Base-by-base conservation (phyloP, 2,797 vertebrate genomes). In the Lithobates sylvaticus region DNA sequence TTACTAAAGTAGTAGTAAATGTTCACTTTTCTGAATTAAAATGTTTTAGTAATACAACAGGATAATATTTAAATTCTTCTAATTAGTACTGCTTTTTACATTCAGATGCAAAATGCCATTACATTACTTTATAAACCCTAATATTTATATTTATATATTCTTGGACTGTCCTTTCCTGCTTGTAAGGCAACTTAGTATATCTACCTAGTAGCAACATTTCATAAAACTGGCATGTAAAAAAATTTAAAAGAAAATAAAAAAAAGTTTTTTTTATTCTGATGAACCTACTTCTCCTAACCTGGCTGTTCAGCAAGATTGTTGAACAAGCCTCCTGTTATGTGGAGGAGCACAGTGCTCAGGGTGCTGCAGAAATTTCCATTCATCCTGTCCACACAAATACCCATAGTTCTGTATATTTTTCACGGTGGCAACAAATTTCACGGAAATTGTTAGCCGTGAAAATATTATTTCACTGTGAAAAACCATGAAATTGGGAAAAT, bases 351-450 rank as follows among this genome's bases (percentile, higher is more conserved):
- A 86, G 47, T 70, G 44, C 72, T 71, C 76, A 47, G 47, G 32
- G 69, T 79, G 47, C 64, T 36, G 69, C 26, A 47, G 78, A 86
- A 76, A 81, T 21, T 73, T 71, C 84, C 78, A 86, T 81, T 86
- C 72, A 86, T 86, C 78, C 84, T 75, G 61, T 86, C 67, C 78
- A 69, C 84, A 86, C 84, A 86, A 86, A 86, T 86, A 86, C 71
- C 84, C 78, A 86, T 86, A 81, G 84, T 81, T 86, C 78, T 86
- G 84, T 86, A 72, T 86, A 76, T 81, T 71, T 86, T 86, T 86
- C 84, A 86, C 67, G 84, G 84, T 81, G 84, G 73, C 78, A 65
- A 81, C 84, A 86, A 68, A 86, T 86, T 86, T 86, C 84, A 86
- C 70, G 84, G 84, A 81, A 81, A 76, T 86, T 73, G 64, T 12